Evolutionary conservation across 2,888 invertebrate species (phyloP).

Genomic region (Autographa gamma): DNA sequence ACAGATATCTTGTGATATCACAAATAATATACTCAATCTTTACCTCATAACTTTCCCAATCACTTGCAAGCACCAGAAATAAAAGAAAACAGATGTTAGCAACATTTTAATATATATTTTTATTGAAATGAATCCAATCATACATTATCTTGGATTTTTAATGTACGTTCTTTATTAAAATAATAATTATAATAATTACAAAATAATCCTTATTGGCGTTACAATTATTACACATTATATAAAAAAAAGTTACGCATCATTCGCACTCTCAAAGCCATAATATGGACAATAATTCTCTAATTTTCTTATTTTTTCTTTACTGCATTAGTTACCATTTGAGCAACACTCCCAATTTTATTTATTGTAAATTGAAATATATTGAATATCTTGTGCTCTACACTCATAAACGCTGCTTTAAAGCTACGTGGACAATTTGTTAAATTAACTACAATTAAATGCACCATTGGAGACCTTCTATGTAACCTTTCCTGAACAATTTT

Average conservation of each 20-base stretch:
- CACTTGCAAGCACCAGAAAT: conserved; percentile 45
- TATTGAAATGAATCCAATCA: conserved; percentile 89
- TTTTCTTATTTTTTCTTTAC: conserved; percentile 66
- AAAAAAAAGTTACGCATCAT: conserved; percentile 79
- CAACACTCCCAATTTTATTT: conserved; percentile 76
- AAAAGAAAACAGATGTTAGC: conserved; percentile 83
- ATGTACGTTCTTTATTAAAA: conserved; percentile 86
- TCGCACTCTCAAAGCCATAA: conserved; percentile 79
- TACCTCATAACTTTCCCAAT: conserved; percentile 28
- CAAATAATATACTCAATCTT: conserved; percentile 21
- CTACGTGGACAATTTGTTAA: conserved; percentile 85
- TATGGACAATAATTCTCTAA: conserved; percentile 80
- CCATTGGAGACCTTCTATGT: conserved; percentile 78
- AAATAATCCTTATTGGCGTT: conserved; percentile 86
- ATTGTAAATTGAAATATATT: conserved; percentile 76
- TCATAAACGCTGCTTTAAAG: conserved; percentile 82
- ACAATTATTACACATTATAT: conserved; percentile 81
- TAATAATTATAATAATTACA: conserved; percentile 88
- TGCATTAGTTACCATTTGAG: conserved; percentile 75
- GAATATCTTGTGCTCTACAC: conserved; percentile 82
- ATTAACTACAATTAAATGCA: conserved; percentile 88
- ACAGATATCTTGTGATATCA: conserved; percentile 42
- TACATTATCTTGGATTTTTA: conserved; percentile 86
- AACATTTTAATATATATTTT: conserved; percentile 90
- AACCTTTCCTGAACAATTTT: conserved; percentile 66